Conservation (phyloP, 2,888 invertebrate species). For the Habrosyne pyritoides region DNA sequence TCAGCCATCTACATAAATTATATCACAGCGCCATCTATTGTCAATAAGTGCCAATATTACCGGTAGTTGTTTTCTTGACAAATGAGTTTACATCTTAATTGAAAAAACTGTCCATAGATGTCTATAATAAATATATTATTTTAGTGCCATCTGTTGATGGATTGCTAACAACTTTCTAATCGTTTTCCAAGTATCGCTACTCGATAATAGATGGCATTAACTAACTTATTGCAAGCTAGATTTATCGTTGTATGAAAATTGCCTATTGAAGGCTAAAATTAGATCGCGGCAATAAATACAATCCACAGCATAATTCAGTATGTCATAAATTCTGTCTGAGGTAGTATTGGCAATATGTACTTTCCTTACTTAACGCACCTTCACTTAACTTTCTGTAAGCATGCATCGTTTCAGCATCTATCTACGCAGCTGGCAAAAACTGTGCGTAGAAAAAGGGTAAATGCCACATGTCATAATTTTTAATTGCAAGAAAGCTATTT, state of each 20-base stretch:
- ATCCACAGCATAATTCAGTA: conserved; percentile 20
- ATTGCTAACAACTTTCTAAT: conserved; percentile 20
- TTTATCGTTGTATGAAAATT: not conserved
- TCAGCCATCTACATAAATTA: too few relatives aligned
- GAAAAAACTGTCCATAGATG: not conserved
- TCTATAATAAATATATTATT: not conserved
- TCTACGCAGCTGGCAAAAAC: too few relatives aligned
- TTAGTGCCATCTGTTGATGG: conserved; percentile 29
- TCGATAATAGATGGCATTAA: conserved; percentile 45
- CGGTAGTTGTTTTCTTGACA: too few relatives aligned
- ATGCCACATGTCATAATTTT: not conserved
- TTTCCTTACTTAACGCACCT: not conserved
- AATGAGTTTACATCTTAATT: not conserved
- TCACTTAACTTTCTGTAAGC: not conserved
- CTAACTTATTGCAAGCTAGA: not conserved
- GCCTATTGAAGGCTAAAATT: not conserved
- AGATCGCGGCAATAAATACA: not conserved
- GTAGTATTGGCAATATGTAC: not conserved
- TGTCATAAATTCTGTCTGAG: conserved; percentile 10
- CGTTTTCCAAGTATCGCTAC: conserved; percentile 29
- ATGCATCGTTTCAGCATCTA: not conserved
- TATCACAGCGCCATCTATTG: not conserved
- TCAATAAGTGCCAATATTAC: not conserved
- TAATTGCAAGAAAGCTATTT: not conserved
- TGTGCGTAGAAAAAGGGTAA: not conserved